phyloP scores from a whole-genome alignment of 2,888 invertebrate genomes.

The Nomada ruficornis region DNA sequence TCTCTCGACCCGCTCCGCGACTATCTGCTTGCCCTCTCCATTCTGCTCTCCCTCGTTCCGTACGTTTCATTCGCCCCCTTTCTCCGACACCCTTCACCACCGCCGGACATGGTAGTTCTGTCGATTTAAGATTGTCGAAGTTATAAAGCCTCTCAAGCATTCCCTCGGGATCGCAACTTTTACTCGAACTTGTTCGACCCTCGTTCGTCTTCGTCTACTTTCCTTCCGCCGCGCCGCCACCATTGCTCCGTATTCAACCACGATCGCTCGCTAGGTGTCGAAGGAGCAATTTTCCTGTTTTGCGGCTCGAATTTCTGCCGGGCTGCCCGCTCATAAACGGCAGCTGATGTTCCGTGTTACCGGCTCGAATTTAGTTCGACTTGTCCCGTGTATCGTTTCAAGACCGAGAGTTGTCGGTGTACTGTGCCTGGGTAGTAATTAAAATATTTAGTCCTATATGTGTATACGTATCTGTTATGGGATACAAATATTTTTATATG shows the following conservation, averaged over 20 bases:
- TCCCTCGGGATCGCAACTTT: slow-evolving; percentile 74
- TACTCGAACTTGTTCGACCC: slow-evolving; percentile 53
- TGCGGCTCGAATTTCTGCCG: slow-evolving; percentile 50
- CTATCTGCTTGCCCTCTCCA: slow-evolving; percentile 38
- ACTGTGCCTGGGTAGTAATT: not conserved
- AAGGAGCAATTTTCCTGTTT: slow-evolving; percentile 69
- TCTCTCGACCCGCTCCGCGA: not conserved
- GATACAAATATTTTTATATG: too few relatives aligned
- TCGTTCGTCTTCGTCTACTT: slow-evolving; percentile 37
- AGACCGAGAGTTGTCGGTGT: not conserved
- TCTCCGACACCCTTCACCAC: slow-evolving; percentile 43
- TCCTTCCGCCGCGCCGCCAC: slow-evolving; percentile 5
- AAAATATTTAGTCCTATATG: not conserved
- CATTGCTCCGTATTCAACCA: slow-evolving; percentile 32
- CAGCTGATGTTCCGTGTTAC: slow-evolving; percentile 42
- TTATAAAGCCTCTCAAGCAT: slow-evolving; percentile 76
- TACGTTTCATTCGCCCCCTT: slow-evolving; percentile 45
- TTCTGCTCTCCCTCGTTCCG: slow-evolving; percentile 19
- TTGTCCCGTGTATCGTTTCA: slow-evolving; percentile 16
- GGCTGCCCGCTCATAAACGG: slow-evolving; percentile 46
- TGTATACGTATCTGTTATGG: too few relatives aligned
- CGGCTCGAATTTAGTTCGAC: not conserved
- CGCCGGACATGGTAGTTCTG: slow-evolving; percentile 67
- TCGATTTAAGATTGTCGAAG: slow-evolving; percentile 77
- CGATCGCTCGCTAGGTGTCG: slow-evolving; percentile 59